Conservation (phyloP, 2,888 invertebrate genomes). For the Tachina grossa region DNA sequence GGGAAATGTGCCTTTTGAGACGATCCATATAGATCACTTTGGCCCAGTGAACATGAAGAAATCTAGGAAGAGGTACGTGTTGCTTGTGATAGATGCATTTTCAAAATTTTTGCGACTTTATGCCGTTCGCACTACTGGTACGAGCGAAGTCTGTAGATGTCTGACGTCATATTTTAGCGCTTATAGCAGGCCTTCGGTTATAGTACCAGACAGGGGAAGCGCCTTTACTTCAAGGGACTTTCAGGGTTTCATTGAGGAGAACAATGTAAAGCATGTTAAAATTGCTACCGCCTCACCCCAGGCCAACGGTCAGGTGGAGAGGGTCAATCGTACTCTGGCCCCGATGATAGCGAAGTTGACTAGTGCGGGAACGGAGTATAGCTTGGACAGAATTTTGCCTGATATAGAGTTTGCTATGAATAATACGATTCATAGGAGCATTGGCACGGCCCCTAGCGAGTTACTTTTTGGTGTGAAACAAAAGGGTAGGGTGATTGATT, state of each 20-base stretch:
- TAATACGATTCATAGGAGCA: no score
- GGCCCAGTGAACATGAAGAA: not conserved
- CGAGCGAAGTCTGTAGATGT: no score
- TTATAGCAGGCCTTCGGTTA: no score
- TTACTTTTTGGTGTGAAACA: no score
- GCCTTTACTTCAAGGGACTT: conserved; percentile 10
- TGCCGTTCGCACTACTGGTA: no score
- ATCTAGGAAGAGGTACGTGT: conserved; percentile 2
- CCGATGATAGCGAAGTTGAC: conserved; percentile 74
- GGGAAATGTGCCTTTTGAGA: conserved; percentile 4
- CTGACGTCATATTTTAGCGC: no score
- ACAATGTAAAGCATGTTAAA: conserved; percentile 43
- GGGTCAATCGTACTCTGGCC: conserved; percentile 9
- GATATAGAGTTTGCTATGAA: no score
- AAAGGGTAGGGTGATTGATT: no score
- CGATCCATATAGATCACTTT: conserved; percentile 13
- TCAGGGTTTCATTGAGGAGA: not conserved
- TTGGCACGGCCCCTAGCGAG: no score
- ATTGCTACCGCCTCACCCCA: conserved; percentile 37
- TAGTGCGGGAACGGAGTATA: conserved; percentile 50
- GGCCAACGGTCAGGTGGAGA: conserved; percentile 47
- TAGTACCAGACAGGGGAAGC: not conserved
- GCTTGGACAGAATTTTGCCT: conserved; percentile 24
- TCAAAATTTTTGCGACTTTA: no score
- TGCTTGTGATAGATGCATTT: no score